Evolutionary conservation across 1,140 invertebrate genomes (phyloP).

Genomic region (Doryteuthis pealeii): DNA sequence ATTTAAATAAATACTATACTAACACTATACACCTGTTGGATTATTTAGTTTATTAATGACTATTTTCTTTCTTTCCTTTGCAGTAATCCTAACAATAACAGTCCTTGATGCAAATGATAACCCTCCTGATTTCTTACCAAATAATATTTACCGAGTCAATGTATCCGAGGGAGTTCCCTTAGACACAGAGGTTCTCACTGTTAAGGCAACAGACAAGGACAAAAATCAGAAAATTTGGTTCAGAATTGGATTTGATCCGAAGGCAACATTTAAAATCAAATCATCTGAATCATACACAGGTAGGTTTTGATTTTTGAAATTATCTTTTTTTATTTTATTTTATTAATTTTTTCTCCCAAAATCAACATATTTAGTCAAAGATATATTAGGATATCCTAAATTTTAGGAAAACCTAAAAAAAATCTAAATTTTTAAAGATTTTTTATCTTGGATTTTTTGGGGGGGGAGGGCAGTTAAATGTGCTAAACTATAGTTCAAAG

Average conservation of each 20-base stretch:
- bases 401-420: too few relatives aligned
- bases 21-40: too few relatives aligned
- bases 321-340: too few relatives aligned
- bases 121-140: conserved; percentile 33
- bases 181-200: conserved; percentile 30
- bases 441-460: too few relatives aligned
- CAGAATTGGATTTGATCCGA: conserved; percentile 22
- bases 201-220: conserved; percentile 37
- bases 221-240: conserved; percentile 36
- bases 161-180: conserved; percentile 35
- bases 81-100: conserved; percentile 37
- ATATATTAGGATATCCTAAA: too few relatives aligned
- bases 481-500: too few relatives aligned
- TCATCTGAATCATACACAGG: conserved; percentile 20
- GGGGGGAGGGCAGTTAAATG: too few relatives aligned
- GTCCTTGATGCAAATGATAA: conserved; percentile 45
- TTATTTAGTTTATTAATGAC: too few relatives aligned
- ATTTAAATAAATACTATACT: too few relatives aligned
- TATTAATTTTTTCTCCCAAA: too few relatives aligned
- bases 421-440: too few relatives aligned
- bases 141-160: conserved; percentile 31
- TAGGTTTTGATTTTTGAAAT: conserved; percentile 16
- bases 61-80: conserved; percentile 11
- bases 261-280: conserved; percentile 26
- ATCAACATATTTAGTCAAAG: too few relatives aligned